A percentile compares a stretch with the other conserved stretches of the same genome.
phyloP scores from a whole-genome alignment of 2,888 invertebrate species.

The Junonia oenone region DNA sequence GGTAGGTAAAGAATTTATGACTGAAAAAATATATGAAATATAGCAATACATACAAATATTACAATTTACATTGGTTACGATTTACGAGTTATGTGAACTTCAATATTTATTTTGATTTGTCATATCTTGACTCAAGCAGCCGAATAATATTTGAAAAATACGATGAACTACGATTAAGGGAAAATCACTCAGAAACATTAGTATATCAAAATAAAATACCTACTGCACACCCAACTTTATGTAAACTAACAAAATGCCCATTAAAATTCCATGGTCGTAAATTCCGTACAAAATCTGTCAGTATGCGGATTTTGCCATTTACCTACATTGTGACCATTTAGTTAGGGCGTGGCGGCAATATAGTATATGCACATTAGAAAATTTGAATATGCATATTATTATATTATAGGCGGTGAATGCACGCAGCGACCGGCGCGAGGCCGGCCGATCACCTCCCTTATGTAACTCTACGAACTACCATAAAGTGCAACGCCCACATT shows the following conservation, averaged over 20 bases:
- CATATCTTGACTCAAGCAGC: background rate
- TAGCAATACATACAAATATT: too few relatives aligned
- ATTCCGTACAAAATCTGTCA: constrained; percentile 18
- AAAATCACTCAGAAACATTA: background rate
- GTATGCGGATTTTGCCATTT: constrained; percentile 26
- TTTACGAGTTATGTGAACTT: too few relatives aligned
- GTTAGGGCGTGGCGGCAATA: constrained; percentile 32
- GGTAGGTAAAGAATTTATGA: too few relatives aligned
- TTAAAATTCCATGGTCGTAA: constrained; percentile 7
- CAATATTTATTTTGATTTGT: background rate
- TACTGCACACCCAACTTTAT: background rate
- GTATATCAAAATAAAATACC: background rate
- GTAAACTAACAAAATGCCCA: background rate
- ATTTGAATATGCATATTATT: constrained; percentile 49
- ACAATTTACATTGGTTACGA: too few relatives aligned
- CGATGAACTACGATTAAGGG: background rate
- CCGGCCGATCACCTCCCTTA: constrained; percentile 74
- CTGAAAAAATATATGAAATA: too few relatives aligned
- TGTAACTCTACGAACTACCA: constrained; percentile 42
- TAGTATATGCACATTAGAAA: constrained; percentile 43
- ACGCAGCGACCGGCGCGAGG: constrained; percentile 57
- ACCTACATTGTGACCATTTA: constrained; percentile 21
- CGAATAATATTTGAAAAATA: background rate
- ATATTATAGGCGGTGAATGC: constrained; percentile 51
- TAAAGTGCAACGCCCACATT: constrained; percentile 47